These are phyloP conservation scores for Pissodes strobi DNA, from an alignment of 1,140 invertebrate species.

Conservation along the genomic window DNA sequence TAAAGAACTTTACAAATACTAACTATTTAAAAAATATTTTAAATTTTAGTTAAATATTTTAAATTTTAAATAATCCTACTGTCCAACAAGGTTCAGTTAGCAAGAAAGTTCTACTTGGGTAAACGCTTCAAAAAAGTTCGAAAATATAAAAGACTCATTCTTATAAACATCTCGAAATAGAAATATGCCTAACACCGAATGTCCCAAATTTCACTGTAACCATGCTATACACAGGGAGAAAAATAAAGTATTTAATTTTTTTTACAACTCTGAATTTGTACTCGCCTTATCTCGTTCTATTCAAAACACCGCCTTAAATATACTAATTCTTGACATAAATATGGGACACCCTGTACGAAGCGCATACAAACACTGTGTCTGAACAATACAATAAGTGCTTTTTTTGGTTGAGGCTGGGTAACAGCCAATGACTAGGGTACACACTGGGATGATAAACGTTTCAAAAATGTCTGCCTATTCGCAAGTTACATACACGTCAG, in stretches of 20 bases:
- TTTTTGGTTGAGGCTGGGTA: slow-evolving; percentile 43
- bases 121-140: slow-evolving; percentile 4
- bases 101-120: slow-evolving; percentile 12
- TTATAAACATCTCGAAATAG: slow-evolving; percentile 1
- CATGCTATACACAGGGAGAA: slow-evolving; percentile 1
- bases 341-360: slow-evolving; percentile 19
- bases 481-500: slow-evolving; percentile 47
- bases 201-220: slow-evolving; percentile 13
- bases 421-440: slow-evolving; percentile 53
- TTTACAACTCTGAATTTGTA: no score
- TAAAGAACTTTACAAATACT: no score
- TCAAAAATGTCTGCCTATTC: slow-evolving; percentile 35
- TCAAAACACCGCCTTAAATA: slow-evolving; percentile 9
- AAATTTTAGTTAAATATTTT: no score
- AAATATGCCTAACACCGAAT: slow-evolving; percentile 7
- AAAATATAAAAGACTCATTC: neutral
- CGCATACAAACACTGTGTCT: slow-evolving; percentile 9
- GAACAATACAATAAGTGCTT: slow-evolving; percentile 39
- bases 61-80: neutral
- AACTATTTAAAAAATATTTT: no score
- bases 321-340: slow-evolving; percentile 13
- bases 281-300: neutral
- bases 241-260: neutral
- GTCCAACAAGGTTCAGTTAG: neutral
- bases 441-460: slow-evolving; percentile 39